Conservation (phyloP, 2,113 vertebrate species). For the Piprites chloris region DNA sequence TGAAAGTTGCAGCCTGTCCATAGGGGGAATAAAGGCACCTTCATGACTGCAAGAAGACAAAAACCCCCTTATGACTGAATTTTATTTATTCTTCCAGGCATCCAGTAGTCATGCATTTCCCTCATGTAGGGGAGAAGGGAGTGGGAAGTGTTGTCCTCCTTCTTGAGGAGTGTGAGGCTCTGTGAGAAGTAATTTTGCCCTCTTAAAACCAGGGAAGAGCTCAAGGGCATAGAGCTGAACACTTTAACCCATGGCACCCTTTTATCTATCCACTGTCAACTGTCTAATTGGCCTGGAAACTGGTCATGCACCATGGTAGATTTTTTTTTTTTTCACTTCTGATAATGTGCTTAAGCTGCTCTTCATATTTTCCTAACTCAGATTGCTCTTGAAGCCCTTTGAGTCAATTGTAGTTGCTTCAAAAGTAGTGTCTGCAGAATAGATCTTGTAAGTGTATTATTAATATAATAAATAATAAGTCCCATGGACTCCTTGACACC, state of each 20-base stretch:
- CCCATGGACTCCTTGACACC: too few relatives aligned
- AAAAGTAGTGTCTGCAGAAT: neutral
- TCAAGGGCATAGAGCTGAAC: neutral
- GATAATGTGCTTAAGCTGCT: neutral
- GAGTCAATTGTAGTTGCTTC: neutral
- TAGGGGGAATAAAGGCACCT: neutral
- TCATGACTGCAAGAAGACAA: neutral
- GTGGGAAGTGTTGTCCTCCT: neutral
- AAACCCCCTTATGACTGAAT: neutral
- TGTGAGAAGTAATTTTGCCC: neutral
- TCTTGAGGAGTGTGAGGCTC: neutral
- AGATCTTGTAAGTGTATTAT: too few relatives aligned
- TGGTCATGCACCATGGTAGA: neutral
- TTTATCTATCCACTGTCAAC: neutral
- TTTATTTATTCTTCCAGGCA: neutral
- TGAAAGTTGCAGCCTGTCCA: neutral
- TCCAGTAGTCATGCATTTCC: neutral
- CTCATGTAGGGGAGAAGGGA: rapidly evolving
- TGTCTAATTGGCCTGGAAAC: neutral
- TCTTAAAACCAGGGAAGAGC: neutral
- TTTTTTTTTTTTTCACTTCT: neutral
- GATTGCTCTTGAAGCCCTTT: neutral
- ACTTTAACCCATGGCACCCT: neutral
- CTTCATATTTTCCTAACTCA: neutral
- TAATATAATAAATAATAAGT: too few relatives aligned